phyloP scores from a whole-genome alignment of 2,797 vertebrate species.

The Pantherophis vulpinus region DNA sequence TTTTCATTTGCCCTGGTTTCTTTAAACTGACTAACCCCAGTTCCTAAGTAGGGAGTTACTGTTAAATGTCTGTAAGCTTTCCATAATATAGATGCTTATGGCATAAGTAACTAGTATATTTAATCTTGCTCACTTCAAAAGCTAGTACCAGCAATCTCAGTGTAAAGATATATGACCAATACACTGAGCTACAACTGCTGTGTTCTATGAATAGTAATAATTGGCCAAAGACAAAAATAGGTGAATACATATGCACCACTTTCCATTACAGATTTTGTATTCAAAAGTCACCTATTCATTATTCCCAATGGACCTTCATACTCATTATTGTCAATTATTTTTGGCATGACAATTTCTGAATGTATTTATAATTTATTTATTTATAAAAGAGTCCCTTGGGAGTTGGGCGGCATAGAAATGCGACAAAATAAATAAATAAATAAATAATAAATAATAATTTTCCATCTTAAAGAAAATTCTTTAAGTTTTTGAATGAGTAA shows the following conservation, averaged over 20 bases:
- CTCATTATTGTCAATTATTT: not conserved
- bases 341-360: not conserved
- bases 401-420: too few relatives aligned
- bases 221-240: not conserved
- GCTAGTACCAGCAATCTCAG: too few relatives aligned
- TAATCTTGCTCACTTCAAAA: too few relatives aligned
- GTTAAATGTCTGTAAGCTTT: not conserved
- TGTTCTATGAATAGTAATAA: not conserved
- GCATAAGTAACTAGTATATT: not conserved
- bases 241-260: not conserved
- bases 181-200: too few relatives aligned
- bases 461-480: not conserved
- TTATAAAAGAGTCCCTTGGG: too few relatives aligned
- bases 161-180: too few relatives aligned
- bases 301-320: fast-evolving
- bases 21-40: not conserved
- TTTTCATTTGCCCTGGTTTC: not conserved
- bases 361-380: not conserved
- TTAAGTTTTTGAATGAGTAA: slow-evolving; percentile 17
- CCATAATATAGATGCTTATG: not conserved
- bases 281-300: not conserved
- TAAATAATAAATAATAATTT: too few relatives aligned
- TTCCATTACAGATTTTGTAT: not conserved
- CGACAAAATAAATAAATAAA: too few relatives aligned
- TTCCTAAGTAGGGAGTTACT: not conserved